Evolutionary conservation across 2,888 invertebrate species (phyloP).

Genomic region (Ectemnius lituratus): DNA sequence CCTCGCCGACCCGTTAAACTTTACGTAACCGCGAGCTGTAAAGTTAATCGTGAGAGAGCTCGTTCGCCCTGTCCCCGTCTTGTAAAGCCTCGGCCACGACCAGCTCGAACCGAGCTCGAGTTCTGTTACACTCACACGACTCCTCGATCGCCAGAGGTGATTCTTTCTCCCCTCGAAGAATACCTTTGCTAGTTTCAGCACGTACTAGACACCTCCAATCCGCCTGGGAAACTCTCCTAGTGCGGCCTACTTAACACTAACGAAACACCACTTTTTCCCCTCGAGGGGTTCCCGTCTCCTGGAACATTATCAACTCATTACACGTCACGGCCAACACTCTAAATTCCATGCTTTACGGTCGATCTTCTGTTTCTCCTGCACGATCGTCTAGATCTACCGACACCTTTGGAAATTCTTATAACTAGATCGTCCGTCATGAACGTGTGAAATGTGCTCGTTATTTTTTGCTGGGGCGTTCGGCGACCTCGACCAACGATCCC

Average conservation of each 20-base stretch:
- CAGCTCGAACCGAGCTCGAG: neutral
- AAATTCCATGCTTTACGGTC: too few species aligned
- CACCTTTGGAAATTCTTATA: too few species aligned
- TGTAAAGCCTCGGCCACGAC: conserved; percentile 1
- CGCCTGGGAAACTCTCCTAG: neutral
- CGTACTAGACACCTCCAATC: conserved; percentile 8
- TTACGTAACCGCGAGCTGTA: conserved; percentile 11
- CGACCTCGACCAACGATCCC: conserved; percentile 29
- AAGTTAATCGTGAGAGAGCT: conserved; percentile 10
- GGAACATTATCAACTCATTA: too few species aligned
- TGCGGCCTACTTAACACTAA: conserved; percentile 6
- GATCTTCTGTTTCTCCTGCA: too few species aligned
- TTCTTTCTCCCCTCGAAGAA: conserved; percentile 7
- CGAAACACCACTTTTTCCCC: neutral
- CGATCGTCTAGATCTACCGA: too few species aligned
- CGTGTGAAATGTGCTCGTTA: conserved; percentile 2
- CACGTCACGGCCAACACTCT: too few species aligned
- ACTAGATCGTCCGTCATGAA: too few species aligned
- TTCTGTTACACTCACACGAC: conserved; percentile 2
- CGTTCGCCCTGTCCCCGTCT: neutral
- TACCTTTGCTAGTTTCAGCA: conserved; percentile 1
- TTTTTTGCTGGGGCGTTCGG: conserved; percentile 35
- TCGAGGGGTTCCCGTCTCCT: too few species aligned
- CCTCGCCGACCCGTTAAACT: conserved; percentile 3
- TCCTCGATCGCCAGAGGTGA: conserved; percentile 10